Conservation (phyloP, 2,113 vertebrate genomes). For the Carassius gibelio region DNA sequence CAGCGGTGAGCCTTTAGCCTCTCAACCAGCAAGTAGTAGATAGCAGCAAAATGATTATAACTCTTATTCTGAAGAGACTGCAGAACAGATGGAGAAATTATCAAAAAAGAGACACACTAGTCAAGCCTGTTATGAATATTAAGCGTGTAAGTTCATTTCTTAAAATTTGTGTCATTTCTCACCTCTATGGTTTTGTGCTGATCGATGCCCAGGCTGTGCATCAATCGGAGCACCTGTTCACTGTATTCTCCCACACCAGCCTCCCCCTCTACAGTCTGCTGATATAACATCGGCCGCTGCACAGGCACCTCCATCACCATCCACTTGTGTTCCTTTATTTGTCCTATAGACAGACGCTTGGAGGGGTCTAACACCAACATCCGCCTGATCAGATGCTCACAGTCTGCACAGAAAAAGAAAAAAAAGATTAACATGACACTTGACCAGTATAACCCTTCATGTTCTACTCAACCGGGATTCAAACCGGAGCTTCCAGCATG, state of each 20-base stretch:
- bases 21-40: slow-evolving; percentile 96
- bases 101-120: not conserved
- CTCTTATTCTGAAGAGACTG: slow-evolving; percentile 98
- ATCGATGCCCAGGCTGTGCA: slow-evolving; percentile 98
- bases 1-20: slow-evolving; percentile 94
- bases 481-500: not conserved
- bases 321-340: slow-evolving; percentile 99
- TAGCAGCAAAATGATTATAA: slow-evolving; percentile 99
- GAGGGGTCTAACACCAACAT: slow-evolving; percentile 96
- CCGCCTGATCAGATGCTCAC: slow-evolving; percentile 95
- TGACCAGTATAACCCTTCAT: not conserved
- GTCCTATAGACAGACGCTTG: slow-evolving; percentile 89
- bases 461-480: not conserved
- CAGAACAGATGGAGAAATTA: slow-evolving; percentile 43
- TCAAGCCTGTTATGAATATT: not conserved
- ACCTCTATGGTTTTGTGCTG: slow-evolving; percentile 98
- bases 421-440: not conserved
- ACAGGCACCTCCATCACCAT: slow-evolving; percentile 91
- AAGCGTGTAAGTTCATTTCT: not conserved
- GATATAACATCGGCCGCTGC: slow-evolving; percentile 86
- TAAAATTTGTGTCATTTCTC: slow-evolving; percentile 55
- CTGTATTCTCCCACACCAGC: slow-evolving; percentile 86
- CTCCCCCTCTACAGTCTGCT: slow-evolving; percentile 81
- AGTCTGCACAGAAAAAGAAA: slow-evolving; percentile 77
- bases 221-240: slow-evolving; percentile 93